These are phyloP conservation scores for Gryon sp. DNA, from an alignment of 1,140 invertebrate species.

Conservation along the genomic window DNA sequence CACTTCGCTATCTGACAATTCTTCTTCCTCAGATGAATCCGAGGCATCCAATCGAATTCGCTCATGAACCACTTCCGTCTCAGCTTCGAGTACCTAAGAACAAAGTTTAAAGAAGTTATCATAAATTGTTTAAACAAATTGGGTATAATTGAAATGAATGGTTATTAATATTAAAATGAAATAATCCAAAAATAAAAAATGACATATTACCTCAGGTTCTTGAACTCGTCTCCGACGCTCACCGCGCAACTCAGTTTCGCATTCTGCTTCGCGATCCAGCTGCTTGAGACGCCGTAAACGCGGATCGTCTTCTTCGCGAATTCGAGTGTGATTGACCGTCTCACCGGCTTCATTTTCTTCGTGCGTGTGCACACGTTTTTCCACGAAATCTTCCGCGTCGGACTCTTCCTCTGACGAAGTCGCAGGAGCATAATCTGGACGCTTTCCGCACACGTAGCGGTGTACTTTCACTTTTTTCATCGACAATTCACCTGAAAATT, in stretches of 20 bases:
- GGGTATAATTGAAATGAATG: too few relatives aligned
- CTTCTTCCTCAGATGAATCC: conserved; percentile 84
- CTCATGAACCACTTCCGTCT: conserved; percentile 67
- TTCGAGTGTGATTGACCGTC: conserved; percentile 25
- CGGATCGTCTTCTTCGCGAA: conserved; percentile 86
- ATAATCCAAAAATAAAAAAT: too few relatives aligned
- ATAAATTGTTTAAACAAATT: too few relatives aligned
- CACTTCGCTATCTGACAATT: conserved; percentile 90
- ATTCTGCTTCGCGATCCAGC: conserved; percentile 81
- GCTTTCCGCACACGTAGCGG: conserved; percentile 94
- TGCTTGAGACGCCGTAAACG: conserved; percentile 83
- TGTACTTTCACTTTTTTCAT: conserved; percentile 99
- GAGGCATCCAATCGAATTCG: conserved; percentile 75
- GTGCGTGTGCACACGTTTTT: conserved; percentile 72
- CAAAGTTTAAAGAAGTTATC: too few relatives aligned
- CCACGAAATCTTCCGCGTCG: conserved; percentile 91
- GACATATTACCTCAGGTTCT: conserved; percentile 86
- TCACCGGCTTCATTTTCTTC: conserved; percentile 61
- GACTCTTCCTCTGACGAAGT: conserved; percentile 91
- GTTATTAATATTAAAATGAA: too few relatives aligned
- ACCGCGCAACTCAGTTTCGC: conserved; percentile 80
- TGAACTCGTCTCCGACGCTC: conserved; percentile 83
- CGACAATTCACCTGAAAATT: conserved; percentile 89
- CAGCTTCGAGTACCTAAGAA: conserved; percentile 87
- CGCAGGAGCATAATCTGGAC: conserved; percentile 94